Evolutionary conservation across 2,797 vertebrate genomes (phyloP), one percentile per base, ranked within the genome.

Genomic region (Cynodonichthys magdalenae): DNA sequence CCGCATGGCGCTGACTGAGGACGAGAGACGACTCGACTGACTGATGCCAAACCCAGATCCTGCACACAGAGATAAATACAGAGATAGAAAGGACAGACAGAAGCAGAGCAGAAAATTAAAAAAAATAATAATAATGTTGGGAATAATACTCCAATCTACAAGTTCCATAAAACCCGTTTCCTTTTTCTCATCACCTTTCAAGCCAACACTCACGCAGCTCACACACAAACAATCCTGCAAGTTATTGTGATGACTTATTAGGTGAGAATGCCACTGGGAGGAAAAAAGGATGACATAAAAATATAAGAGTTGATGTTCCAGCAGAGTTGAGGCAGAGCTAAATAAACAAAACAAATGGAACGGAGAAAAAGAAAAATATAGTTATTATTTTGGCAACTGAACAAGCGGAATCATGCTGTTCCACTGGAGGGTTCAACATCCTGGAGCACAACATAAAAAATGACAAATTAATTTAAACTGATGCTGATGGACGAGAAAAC

Each of bases 1-100:
- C 79, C 95, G 87, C 97, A 99, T 99, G 80, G 96, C 97, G 19
- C 95, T 99, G 83, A 99, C 96, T 0, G 97, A 99, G 6, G 97
- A 97, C 0, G 96, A 99, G 48, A 99, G 88, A 75, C 94, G 94
- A 84, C 96, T 96, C 0, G 96, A 97, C 66, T 96, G 96, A 90
- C 95, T 96, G 68, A 98, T 96, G 44, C 96, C 95, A 69, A 95
- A 96, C 50, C 95, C 91, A 0, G 95, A 84, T 67, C 96, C 96
- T 97, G 50, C 31, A 54, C 46, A 29, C 9, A 54, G 31, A 81
- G 18, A 49, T 1, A 52, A 47, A 34, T 0, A 29, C 27, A 62
- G 17, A 70, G 48, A 59, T 19, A n/a, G 34, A 68, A 58, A 71
- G 59, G 62, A 62, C 4, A 46, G 17, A 44, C 11, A 20, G 51